Base-by-base conservation (phyloP, 2,113 vertebrate genomes). In the Spheniscus mendiculus region DNA sequence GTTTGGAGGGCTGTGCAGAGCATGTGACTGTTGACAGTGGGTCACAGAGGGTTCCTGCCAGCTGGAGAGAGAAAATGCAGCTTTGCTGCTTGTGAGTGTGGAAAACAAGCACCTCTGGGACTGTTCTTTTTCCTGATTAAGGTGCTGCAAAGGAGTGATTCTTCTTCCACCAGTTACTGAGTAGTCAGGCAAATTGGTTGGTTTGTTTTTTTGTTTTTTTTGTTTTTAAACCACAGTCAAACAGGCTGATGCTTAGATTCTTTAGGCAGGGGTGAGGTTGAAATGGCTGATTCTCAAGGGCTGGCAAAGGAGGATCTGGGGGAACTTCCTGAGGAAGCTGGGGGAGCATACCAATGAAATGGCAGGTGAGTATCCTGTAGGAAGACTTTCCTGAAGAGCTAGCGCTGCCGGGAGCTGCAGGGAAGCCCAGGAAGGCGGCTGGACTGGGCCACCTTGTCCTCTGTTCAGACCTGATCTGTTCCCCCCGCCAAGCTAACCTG, bases 21-120 rank as follows among this genome's bases (percentile, higher is more conserved):
- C 94, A 93, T 91, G 96, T 97, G 95, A 97, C 94, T 91, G 83
- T 13, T 92, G 91, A 74, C 87, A 84, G 87, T 36, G 89, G 94
- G 81, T 92, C 91, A 73, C 67, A 78, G 77, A 89, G 83, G 65
- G 50, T 2, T 94, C n/a, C 83, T 89, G 91, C 91, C 89, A 95
- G 93, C 89, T 93, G 89, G 56, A 74, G 82, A 42, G 65, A n/a
- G 78, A 79, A 72, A 65, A 76, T 7, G 29, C 52, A 47, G 89
- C 84, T 87, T 84, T 90, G 78, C 84, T 27, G 83, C 90, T 87
- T 55, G 29, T 10, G 25, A 81, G 69, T 1, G 1, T 38, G 56
- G 73, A 93, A 95, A 96, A 55, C 44, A 67, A 72, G 78, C 74
- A 79, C 74, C 59, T 92, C 65, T 47, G 73, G 36, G 84, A 26